These are phyloP conservation scores for Drosophila rhopaloa DNA, from an alignment of 1,140 invertebrate species.

Conservation along the genomic window DNA sequence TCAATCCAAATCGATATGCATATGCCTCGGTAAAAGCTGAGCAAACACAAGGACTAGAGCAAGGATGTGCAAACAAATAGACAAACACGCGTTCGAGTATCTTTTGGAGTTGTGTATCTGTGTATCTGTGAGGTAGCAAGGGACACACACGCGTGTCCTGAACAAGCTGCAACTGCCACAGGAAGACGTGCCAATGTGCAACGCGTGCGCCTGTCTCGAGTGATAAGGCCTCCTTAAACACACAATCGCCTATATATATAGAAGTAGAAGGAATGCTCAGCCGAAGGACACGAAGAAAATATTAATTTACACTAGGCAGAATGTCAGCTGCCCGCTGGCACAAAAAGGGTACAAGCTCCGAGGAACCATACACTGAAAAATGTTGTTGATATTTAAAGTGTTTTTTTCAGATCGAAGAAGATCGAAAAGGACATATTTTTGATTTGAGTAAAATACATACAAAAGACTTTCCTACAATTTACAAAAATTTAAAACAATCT, in stretches of 20 bases:
- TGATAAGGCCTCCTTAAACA: slow-evolving; percentile 56
- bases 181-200: slow-evolving; percentile 63
- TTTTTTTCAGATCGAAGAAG: neutral
- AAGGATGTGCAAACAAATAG: slow-evolving; percentile 69
- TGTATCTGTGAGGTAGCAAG: slow-evolving; percentile 63
- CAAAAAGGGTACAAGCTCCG: slow-evolving; percentile 40
- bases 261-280: neutral
- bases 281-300: slow-evolving; percentile 61
- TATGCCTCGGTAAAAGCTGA: slow-evolving; percentile 58
- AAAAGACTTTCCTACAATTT: too few relatives aligned
- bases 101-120: slow-evolving; percentile 20
- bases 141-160: slow-evolving; percentile 62
- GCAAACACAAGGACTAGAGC: slow-evolving; percentile 44
- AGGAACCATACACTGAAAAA: neutral
- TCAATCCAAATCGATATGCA: slow-evolving; percentile 44
- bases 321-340: slow-evolving; percentile 60
- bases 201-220: slow-evolving; percentile 66
- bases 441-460: too few relatives aligned
- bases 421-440: too few relatives aligned
- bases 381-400: neutral
- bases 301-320: slow-evolving; percentile 72
- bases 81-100: slow-evolving; percentile 38
- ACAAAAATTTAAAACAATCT: too few relatives aligned
- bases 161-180: slow-evolving; percentile 72
- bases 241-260: slow-evolving; percentile 10